Conservation (phyloP, 2,113 vertebrate species). For the Malurus cyaneus region DNA sequence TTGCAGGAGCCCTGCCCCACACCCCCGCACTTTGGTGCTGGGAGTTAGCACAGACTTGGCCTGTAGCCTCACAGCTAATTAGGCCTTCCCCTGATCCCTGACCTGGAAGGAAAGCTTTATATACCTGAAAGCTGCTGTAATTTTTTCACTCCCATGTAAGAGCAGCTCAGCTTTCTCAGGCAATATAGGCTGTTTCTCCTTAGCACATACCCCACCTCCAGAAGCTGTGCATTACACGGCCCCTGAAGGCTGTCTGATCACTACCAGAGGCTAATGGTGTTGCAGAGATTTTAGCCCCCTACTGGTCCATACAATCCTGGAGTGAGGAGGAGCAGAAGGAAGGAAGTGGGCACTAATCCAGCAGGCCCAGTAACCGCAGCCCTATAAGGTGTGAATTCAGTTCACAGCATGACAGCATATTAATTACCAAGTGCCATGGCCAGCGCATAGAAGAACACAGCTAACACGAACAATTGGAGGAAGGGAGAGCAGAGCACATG, state of each 20-base stretch:
- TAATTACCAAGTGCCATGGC: background rate
- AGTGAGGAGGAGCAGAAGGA: background rate
- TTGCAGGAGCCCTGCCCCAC: background rate
- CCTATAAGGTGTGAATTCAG: constrained; percentile 45
- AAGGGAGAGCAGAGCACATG: background rate
- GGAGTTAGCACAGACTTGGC: background rate
- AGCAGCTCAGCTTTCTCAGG: background rate
- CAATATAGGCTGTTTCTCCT: background rate
- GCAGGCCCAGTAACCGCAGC: background rate
- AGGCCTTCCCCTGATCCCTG: background rate
- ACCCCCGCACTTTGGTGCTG: too few species aligned
- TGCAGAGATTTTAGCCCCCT: background rate
- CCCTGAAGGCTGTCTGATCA: background rate
- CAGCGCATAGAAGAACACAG: background rate
- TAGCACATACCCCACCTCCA: background rate
- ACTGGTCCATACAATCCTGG: background rate
- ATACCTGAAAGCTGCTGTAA: background rate
- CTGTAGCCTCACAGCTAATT: background rate
- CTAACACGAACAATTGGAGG: constrained; percentile 31
- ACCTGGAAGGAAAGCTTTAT: background rate
- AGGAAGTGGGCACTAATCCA: background rate
- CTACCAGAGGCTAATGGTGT: background rate
- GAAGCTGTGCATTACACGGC: background rate
- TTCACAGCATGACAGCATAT: background rate
- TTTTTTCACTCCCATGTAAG: background rate